Evolutionary conservation across 2,113 vertebrate species (phyloP).

Genomic region (Tenrec ecaudatus): DNA sequence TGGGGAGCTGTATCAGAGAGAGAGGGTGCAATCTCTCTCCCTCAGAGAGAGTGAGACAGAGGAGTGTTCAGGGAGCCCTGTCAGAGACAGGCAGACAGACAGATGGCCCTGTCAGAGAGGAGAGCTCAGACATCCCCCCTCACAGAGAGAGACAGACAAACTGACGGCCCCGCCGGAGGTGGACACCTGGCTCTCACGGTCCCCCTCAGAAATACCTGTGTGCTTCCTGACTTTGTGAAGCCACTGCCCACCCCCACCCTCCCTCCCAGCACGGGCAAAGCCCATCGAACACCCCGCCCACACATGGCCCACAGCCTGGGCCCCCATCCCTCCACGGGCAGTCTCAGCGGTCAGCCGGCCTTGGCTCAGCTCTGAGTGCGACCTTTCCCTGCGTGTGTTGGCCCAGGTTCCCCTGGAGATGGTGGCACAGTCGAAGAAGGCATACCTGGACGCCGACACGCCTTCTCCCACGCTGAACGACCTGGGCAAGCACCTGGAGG

Average conservation of each 20-base stretch:
- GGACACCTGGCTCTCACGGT: too few relatives aligned
- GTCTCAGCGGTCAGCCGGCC: not conserved
- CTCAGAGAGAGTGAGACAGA: too few relatives aligned
- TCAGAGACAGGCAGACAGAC: too few relatives aligned
- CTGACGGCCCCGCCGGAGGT: too few relatives aligned
- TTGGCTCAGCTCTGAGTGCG: conserved; percentile 12
- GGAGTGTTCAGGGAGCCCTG: too few relatives aligned
- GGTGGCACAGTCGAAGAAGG: conserved; percentile 94
- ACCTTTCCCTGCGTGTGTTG: not conserved
- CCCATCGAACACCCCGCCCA: not conserved
- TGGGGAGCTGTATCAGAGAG: too few relatives aligned
- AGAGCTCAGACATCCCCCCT: not conserved
- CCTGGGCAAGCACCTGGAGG: conserved; percentile 92
- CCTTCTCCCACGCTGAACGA: conserved; percentile 93
- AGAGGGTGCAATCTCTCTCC: too few relatives aligned
- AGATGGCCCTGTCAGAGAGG: not conserved
- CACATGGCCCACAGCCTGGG: too few relatives aligned
- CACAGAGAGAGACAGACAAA: not conserved
- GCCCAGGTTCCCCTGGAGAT: conserved; percentile 95
- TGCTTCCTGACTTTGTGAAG: not conserved
- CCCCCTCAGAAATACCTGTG: not conserved
- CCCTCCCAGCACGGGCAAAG: not conserved
- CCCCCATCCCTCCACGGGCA: too few relatives aligned
- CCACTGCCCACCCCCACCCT: not conserved
- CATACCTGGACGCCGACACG: conserved; percentile 94